Evolutionary conservation across 2,888 invertebrate genomes (phyloP).

Genomic region (Volucella inanis): DNA sequence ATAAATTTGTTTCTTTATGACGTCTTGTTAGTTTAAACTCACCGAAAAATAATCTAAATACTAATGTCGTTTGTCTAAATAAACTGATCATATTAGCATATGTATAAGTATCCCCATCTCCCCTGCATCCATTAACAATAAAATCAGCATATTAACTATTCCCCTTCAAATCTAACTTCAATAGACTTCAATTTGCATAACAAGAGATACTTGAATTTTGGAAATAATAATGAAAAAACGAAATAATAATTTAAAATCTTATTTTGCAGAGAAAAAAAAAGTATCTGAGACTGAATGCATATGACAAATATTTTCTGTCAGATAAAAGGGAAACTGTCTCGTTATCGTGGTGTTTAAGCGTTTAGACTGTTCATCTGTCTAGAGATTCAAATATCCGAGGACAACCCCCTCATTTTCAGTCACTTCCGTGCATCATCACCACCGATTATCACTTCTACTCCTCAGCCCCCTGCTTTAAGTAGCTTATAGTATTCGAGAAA

Average conservation of each 20-base stretch:
- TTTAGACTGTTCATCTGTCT: neutral
- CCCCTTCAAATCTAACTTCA: neutral
- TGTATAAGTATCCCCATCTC: neutral
- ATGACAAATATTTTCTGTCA: neutral
- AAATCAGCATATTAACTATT: neutral
- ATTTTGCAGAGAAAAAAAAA: neutral
- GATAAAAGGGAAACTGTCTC: constrained; percentile 13
- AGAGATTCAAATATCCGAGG: constrained; percentile 3
- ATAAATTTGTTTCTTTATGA: too few species aligned
- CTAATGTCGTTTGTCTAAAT: neutral
- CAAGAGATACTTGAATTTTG: constrained; percentile 14
- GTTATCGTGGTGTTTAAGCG: too few species aligned
- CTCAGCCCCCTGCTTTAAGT: constrained; percentile 7
- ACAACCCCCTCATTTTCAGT: constrained; percentile 2
- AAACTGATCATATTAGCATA: constrained; percentile 2
- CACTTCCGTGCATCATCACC: constrained; percentile 54
- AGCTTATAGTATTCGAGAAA: constrained; percentile 7
- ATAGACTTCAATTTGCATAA: constrained; percentile 20
- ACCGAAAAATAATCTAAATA: too few species aligned
- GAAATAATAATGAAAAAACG: neutral
- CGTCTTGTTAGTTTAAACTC: too few species aligned
- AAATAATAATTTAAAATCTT: neutral
- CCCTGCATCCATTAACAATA: neutral
- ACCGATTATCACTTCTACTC: constrained; percentile 12
- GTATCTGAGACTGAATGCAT: neutral